Base-by-base conservation (phyloP, 2,797 vertebrate genomes). In the Manis crassicaudata region DNA sequence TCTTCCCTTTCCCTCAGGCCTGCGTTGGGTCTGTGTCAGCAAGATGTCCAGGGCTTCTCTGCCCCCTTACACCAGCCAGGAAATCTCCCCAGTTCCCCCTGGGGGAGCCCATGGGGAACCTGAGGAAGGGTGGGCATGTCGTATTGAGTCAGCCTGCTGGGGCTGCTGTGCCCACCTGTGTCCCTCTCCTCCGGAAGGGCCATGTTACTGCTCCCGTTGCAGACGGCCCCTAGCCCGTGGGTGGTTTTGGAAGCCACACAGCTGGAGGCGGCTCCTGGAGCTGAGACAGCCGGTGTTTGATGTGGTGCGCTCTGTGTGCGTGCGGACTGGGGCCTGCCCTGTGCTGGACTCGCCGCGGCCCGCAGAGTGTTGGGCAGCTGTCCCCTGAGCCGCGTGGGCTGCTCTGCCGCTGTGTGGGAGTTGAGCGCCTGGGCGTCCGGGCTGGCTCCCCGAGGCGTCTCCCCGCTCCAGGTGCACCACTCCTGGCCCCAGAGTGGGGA, bases 291-390 rank as follows among this genome's bases (percentile, higher is more conserved):
- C 43, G 27, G 27, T n/a, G 7, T 63, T 2, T 35, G 52, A 11
- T 32, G 20, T 10, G 32, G 43, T 40, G 25, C 21, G 2, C 56
- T 56, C 37, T 18, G 20, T 2, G 3, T 9, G 29, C 0, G 2
- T 18, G 9, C 3, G 16, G 70, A 23, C 23, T 29, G 21, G 7
- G 16, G 32, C 29, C 6, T 58, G 68, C 29, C 80, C 17, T 72
- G 29, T 80, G 65, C 65, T 37, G 14, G 56, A 62, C 18, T n/a
- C 21, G 35, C 50, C 32, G 4, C 6, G 80, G 43, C 79, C 5
- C 27, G 25, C 6, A 4, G 8, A 54, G 11, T 37, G 79, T 37
- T 12, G 60, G 60, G 21, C 11, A n/a, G 7, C 13, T 23, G 32
- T 46, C 54, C 20, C 23, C 3, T 3, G 6, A 35, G 82, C 60